A percentile compares a stretch with the other conserved stretches of the same genome.
Conservation (phyloP, 30 jellyfish, hydroid and myxozoan genomes). For the Mastigias papua region DNA sequence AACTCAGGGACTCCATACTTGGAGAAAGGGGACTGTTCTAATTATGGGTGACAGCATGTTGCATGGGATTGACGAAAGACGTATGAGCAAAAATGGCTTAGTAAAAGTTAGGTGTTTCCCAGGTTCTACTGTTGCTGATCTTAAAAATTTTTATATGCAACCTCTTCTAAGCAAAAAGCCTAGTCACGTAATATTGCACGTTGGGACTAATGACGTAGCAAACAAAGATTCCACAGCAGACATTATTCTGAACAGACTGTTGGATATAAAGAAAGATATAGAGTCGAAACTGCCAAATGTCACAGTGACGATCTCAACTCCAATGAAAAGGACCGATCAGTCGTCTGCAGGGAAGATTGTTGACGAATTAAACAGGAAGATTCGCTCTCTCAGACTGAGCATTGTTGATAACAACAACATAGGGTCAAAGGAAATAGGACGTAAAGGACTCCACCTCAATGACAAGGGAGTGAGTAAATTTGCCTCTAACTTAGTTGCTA, state of each 20-base stretch:
- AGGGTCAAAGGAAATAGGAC: neutral
- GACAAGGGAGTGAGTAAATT: conserved; percentile 6
- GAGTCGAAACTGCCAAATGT: neutral
- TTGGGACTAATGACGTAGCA: neutral
- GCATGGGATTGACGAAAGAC: conserved; percentile 21
- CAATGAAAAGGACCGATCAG: neutral
- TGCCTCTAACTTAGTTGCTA: conserved; percentile 2
- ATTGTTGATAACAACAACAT: neutral
- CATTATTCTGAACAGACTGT: neutral
- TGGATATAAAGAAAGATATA: neutral
- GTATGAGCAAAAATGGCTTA: neutral
- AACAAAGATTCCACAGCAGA: neutral
- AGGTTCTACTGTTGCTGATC: neutral
- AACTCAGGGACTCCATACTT: conserved; percentile 1
- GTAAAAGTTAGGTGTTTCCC: neutral
- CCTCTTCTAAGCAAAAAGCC: neutral
- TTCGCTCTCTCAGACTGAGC: neutral
- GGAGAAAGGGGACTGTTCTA: neutral
- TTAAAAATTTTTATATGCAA: neutral
- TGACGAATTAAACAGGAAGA: neutral
- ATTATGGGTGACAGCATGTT: conserved; percentile 33
- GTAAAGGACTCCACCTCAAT: conserved; percentile 1
- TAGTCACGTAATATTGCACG: neutral
- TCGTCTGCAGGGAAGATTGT: neutral
- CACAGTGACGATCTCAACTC: conserved; percentile 4